Evolutionary conservation across 2,888 invertebrate genomes (phyloP).

Genomic region (Agrotis ipsilon): DNA sequence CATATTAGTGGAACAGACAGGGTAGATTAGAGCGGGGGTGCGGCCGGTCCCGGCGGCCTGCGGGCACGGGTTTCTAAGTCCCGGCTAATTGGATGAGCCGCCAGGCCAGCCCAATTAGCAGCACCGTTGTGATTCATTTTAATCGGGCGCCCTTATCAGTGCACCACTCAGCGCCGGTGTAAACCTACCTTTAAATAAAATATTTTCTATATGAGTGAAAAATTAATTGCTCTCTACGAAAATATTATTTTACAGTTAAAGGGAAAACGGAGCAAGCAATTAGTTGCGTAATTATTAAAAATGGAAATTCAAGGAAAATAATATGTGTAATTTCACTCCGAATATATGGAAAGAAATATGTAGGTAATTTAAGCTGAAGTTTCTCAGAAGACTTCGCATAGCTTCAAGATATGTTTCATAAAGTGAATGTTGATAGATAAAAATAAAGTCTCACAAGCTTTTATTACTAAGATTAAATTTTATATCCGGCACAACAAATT

Average conservation of each 20-base stretch:
- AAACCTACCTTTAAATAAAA: slow-evolving; percentile 53
- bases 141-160: slow-evolving; percentile 88
- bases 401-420: not conserved
- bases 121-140: slow-evolving; percentile 89
- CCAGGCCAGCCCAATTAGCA: slow-evolving; percentile 87
- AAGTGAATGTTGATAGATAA: not conserved
- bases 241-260: slow-evolving; percentile 24
- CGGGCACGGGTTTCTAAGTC: slow-evolving; percentile 89
- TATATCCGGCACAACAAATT: not conserved
- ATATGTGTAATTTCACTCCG: not conserved
- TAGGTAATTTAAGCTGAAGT: slow-evolving; percentile 8
- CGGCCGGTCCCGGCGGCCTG: slow-evolving; percentile 73
- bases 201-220: slow-evolving; percentile 30
- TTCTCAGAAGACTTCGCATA: slow-evolving; percentile 1
- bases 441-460: not conserved
- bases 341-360: not conserved
- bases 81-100: slow-evolving; percentile 90
- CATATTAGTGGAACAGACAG: slow-evolving; percentile 72
- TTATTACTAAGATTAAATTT: not conserved
- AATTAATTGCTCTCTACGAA: slow-evolving; percentile 17
- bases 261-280: slow-evolving; percentile 1
- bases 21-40: slow-evolving; percentile 81
- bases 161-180: slow-evolving; percentile 68
- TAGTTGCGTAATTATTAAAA: not conserved
- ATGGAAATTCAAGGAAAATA: not conserved